Conservation (phyloP, 2,797 vertebrate species). For the Peromyscus eremicus region DNA sequence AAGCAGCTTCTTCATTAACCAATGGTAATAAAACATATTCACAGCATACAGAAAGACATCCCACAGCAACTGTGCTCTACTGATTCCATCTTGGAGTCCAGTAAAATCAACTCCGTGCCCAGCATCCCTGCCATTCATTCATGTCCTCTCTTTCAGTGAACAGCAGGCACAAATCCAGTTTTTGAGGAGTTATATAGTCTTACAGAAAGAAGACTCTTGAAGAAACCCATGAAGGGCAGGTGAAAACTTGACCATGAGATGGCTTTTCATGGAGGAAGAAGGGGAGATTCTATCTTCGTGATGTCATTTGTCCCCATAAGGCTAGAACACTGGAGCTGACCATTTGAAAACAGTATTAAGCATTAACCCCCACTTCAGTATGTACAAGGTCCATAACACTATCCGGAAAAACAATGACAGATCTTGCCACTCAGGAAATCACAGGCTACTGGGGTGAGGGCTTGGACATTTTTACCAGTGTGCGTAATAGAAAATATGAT, state of each 20-base stretch:
- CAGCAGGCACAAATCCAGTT: neutral
- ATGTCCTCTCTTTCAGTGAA: neutral
- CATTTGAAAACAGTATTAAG: neutral
- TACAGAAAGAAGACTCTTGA: neutral
- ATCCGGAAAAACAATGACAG: neutral
- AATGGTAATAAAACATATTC: too few relatives aligned
- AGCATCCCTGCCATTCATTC: neutral
- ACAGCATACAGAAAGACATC: too few relatives aligned
- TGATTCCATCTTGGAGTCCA: neutral
- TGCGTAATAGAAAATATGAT: constrained; percentile 12
- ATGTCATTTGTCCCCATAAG: neutral
- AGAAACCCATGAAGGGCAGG: neutral
- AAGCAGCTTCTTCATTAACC: too few relatives aligned
- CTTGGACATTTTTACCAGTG: constrained; percentile 1
- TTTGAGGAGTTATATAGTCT: constrained; percentile 25
- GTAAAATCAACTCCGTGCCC: neutral
- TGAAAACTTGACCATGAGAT: neutral
- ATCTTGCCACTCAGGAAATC: neutral
- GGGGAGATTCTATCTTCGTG: neutral
- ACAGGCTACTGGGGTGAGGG: neutral
- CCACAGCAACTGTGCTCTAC: neutral
- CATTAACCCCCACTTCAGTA: neutral
- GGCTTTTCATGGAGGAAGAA: neutral
- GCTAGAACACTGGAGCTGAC: neutral
- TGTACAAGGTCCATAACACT: neutral